Evolutionary conservation across 2,888 invertebrate species (phyloP), one percentile per base, ranked within the genome.

Genomic region (Dasypolia templi): DNA sequence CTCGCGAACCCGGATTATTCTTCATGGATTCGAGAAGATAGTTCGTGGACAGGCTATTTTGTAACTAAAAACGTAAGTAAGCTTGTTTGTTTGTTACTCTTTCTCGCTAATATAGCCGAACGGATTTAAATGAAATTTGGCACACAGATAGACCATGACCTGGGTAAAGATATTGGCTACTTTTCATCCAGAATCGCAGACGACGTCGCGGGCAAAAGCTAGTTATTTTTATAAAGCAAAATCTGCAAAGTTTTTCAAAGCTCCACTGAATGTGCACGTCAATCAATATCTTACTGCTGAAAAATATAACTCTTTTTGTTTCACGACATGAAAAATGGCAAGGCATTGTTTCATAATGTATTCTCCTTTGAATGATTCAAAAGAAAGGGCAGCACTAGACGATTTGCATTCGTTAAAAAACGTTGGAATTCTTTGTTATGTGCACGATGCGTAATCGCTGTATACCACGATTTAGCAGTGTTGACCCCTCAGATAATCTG

Each of bases 321-420:
- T 86, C 81, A 84, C 84, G 87, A 89, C 90, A 89, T 92, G 89
- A 93, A 92, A 94, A 93, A 94, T 92, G 89, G 90, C 82, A 86
- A 88, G 89, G 89, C 91, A 91, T 91, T 93, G 92, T 94, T 94
- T 94, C 92, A 94, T 94, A 94, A 91, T 84, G 92, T 92, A 93
- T 94, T 94, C 94, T 89, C 89, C 90, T 91, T 90, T 93, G 93
- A 93, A 93, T 94, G 92, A 93, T 92, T 91, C 93, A 93, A 90
- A 93, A 93, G 93, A 92, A 94, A 95, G 94, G 95, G 95, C 92
- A 91, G 89, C 91, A 89, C 89, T 93, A 93, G 93, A 95, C 95
- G 94, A 95, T 96, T 95, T 96, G 95, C 95, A 95, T 96, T 95
- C 95, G 95, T 96, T 96, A 95, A 95, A 95, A 86, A 96, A 95